These are phyloP conservation scores for Chondrosia reniformis DNA, from an alignment of 37 sponge, comb jelly and placozoan genomes.

Conservation along the genomic window DNA sequence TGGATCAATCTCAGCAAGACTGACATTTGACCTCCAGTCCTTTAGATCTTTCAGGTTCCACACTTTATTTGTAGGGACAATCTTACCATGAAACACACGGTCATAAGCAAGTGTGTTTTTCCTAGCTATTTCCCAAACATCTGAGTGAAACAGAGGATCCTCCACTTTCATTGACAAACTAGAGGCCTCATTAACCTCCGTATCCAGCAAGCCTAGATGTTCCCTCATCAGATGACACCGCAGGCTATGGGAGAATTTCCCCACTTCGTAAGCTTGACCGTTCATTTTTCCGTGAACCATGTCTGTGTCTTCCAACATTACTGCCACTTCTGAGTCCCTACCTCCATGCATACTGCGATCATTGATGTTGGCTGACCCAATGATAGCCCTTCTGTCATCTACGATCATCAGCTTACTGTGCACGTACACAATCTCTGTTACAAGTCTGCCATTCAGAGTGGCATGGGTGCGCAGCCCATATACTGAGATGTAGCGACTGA, in stretches of 20 bases:
- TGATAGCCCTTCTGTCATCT: conserved; percentile 47
- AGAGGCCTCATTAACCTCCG: background rate
- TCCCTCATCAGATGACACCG: conserved; percentile 43
- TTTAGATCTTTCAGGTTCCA: background rate
- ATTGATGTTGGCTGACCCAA: conserved; percentile 73
- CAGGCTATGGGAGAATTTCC: conserved; percentile 43
- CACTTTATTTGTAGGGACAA: conserved; percentile 7
- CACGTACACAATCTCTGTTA: conserved; percentile 46
- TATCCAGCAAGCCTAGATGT: conserved; percentile 24
- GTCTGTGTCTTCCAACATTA: conserved; percentile 35
- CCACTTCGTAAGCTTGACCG: conserved; percentile 31
- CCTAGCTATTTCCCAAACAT: conserved; percentile 3
- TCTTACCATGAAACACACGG: conserved; percentile 18
- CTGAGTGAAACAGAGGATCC: conserved; percentile 1
- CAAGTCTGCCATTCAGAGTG: conserved; percentile 15
- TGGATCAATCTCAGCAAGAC: conserved; percentile 17
- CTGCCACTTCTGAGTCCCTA: conserved; percentile 53
- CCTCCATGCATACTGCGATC: conserved; percentile 57
- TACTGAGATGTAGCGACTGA: conserved; percentile 24
- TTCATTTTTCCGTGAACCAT: conserved; percentile 42
- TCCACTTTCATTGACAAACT: conserved; percentile 18
- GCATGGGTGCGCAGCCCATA: conserved; percentile 41
- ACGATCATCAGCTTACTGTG: conserved; percentile 59
- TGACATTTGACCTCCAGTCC: background rate
- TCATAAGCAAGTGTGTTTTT: conserved; percentile 17